Evolutionary conservation across 1,140 invertebrate genomes (phyloP), one percentile per base, ranked within the genome.

Genomic region (Drosophila malerkotliana): DNA sequence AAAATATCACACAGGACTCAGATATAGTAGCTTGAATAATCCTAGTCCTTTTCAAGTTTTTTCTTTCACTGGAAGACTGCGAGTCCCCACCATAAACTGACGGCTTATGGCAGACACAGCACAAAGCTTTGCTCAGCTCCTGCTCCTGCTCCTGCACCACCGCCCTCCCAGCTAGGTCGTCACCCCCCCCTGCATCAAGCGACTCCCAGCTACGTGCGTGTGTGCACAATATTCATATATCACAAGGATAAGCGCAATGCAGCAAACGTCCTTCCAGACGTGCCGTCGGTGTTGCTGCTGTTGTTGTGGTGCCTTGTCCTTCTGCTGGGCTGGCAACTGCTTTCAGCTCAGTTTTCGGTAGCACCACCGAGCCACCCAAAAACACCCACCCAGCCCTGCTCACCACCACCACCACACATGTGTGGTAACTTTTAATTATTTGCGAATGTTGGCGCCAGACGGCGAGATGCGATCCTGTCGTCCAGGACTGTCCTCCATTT

Each of bases 201-300:
- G 26, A 37, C 8, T 30, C 49, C 7, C 37, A 45, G 78, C 62
- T 62, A 62, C 44, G 78, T 89, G 84, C 79, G 83, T 88, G 83
- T 87, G 85, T 84, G 87, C 80, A 91, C 85, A 91, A 91, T 91
- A 90, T 91, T 85, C 90, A 91, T 91, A 91, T 91, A 90, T 91
- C 87, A 91, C 87, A 89, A 90, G 90, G 90, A 91, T 91, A 91
- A 91, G 90, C 90, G 90, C 90, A 91, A 82, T 91, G 90, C 90
- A 91, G 90, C 90, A 91, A 91, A 91, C 80, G 90, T 90, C 85
- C 80, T 89, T 84, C 77, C 85, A 89, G 85, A 89, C 85, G 80
- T 84, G 85, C 73, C 72, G 75, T 68, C 79, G 60, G 77, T 54
- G 53, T 49, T 30, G 62, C 57, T 61, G 52, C 61, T 57, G 49